Conservation (phyloP, 53 echinoderm and acorn worm species). For the Holothuria leucospilota region DNA sequence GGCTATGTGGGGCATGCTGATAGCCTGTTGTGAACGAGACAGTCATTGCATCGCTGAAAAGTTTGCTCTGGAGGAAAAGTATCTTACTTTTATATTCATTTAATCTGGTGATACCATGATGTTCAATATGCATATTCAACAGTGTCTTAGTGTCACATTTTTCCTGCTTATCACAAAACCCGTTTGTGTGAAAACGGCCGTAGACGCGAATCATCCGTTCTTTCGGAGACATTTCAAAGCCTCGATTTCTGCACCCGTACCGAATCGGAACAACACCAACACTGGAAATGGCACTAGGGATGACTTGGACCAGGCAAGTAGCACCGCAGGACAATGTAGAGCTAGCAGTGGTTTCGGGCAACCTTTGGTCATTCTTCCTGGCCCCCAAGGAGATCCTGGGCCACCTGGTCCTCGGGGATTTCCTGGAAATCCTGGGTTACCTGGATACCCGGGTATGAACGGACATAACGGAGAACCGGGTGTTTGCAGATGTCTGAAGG, state of each 20-base stretch:
- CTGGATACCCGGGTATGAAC: constrained; percentile 84
- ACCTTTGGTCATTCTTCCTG: constrained; percentile 18
- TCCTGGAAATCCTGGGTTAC: constrained; percentile 71
- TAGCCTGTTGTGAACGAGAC: too few species aligned
- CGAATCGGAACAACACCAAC: not conserved
- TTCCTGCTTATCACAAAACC: too few species aligned
- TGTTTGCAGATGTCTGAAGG: constrained; percentile 57
- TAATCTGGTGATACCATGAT: too few species aligned
- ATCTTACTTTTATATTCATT: too few species aligned
- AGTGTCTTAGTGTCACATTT: too few species aligned
- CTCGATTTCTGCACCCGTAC: not conserved
- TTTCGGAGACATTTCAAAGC: not conserved
- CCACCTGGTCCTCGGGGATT: constrained; percentile 66
- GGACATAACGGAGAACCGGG: constrained; percentile 76
- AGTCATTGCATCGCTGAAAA: too few species aligned
- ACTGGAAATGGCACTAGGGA: not conserved
- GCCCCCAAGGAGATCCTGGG: constrained; percentile 60
- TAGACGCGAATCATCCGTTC: constrained; percentile 28
- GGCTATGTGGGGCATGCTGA: too few species aligned
- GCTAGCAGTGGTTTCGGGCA: not conserved
- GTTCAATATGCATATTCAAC: too few species aligned
- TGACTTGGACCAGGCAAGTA: not conserved
- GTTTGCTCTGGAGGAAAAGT: too few species aligned
- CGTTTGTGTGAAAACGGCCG: not conserved
- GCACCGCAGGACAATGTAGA: too few species aligned